Percentiles rank a stretch among this genome's conserved stretches.
Evolutionary conservation across 1,140 invertebrate genomes (phyloP).

Genomic region (Cotesia glomerata): DNA sequence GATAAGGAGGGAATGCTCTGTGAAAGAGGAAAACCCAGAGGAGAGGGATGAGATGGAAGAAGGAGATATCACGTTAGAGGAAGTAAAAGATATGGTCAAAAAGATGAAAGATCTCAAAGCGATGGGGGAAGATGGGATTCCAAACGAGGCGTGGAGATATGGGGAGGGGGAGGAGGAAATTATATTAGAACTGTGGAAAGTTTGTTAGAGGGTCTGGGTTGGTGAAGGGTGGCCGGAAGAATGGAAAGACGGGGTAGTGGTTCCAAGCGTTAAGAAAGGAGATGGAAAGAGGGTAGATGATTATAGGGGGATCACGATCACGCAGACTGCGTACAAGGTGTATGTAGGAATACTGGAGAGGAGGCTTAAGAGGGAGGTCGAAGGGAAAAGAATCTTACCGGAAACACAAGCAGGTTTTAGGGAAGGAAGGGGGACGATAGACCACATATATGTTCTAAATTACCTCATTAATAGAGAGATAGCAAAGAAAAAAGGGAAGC

Average conservation of each 20-base stretch:
- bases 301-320: not conserved
- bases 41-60: too few species aligned
- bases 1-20: too few species aligned
- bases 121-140: conserved; percentile 4
- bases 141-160: conserved; percentile 17
- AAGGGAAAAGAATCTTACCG: not conserved
- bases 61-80: not conserved
- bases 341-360: conserved; percentile 1
- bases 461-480: not conserved
- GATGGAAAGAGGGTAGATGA: not conserved
- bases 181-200: too few species aligned
- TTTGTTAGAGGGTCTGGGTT: conserved; percentile 7
- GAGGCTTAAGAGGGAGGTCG: too few species aligned
- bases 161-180: conserved; percentile 14
- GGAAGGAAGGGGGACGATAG: conserved; percentile 1
- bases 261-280: not conserved
- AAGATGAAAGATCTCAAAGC: conserved; percentile 15
- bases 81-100: conserved; percentile 3
- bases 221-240: not conserved
- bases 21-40: not conserved
- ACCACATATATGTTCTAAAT: not conserved
- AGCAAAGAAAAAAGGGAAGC: not conserved
- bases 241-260: not conserved
- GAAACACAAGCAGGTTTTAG: not conserved
- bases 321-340: not conserved